Conservation (phyloP, 2,113 vertebrate genomes). For the Australoheros scitulus region DNA sequence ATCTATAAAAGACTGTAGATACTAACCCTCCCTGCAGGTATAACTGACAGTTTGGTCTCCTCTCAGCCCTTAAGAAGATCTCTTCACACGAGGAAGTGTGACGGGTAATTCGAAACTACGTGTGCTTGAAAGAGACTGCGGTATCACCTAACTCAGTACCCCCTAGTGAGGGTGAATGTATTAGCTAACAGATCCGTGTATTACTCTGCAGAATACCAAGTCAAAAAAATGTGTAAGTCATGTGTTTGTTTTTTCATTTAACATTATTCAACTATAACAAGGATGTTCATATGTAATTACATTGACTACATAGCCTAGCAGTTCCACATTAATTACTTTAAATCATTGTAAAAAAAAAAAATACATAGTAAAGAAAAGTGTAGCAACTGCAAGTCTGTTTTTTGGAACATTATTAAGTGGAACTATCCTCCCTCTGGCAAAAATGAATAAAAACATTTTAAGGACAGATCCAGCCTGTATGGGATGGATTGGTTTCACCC, state of each 20-base stretch:
- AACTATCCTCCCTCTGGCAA: constrained; percentile 46
- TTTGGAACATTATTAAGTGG: constrained; percentile 33
- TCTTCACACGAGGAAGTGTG: constrained; percentile 49
- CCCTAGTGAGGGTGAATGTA: constrained; percentile 42
- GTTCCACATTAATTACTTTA: constrained; percentile 7
- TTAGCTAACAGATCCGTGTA: constrained; percentile 52
- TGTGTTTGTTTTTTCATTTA: constrained; percentile 26
- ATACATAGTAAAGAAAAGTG: constrained; percentile 4
- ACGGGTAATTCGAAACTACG: constrained; percentile 51
- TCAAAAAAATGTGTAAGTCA: background rate
- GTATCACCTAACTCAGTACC: constrained; percentile 43
- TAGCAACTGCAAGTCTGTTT: constrained; percentile 5
- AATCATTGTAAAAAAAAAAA: constrained; percentile 23
- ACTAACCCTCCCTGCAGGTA: constrained; percentile 10
- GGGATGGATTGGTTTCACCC: constrained; percentile 56
- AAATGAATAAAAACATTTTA: constrained; percentile 56
- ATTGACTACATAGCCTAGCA: background rate
- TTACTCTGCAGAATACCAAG: constrained; percentile 34
- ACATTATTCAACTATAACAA: constrained; percentile 5
- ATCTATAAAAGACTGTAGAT: constrained; percentile 31
- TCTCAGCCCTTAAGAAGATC: constrained; percentile 18
- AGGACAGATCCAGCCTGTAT: constrained; percentile 13
- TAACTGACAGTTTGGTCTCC: constrained; percentile 20
- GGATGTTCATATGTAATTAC: constrained; percentile 23
- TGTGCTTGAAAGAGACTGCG: constrained; percentile 66